A percentile compares a stretch with the other conserved stretches of the same genome.
phyloP scores from a whole-genome alignment of 2,888 invertebrate species.

The Machimus atricapillus region DNA sequence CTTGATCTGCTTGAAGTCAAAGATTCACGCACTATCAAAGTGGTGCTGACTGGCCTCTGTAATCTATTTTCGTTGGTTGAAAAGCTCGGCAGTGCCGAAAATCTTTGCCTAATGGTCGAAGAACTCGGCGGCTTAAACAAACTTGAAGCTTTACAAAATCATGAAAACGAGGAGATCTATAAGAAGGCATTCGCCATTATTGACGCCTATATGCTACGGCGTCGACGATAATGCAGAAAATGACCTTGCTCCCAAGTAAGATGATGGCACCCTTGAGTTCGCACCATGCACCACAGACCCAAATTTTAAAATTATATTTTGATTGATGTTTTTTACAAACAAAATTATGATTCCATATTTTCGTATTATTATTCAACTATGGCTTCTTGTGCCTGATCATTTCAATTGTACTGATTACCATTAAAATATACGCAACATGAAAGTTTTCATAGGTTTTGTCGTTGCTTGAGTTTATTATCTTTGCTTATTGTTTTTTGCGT shows the following conservation, averaged over 20 bases:
- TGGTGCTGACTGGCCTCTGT: slow-evolving; percentile 79
- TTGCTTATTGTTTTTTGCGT: not conserved
- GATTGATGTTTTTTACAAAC: not conserved
- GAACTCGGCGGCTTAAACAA: slow-evolving; percentile 90
- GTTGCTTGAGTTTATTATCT: not conserved
- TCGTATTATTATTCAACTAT: not conserved
- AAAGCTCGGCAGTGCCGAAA: slow-evolving; percentile 77
- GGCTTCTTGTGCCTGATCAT: not conserved
- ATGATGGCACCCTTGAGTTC: slow-evolving; percentile 57
- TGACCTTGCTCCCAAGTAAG: slow-evolving; percentile 57
- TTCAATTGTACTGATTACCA: not conserved
- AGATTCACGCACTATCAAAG: slow-evolving; percentile 80
- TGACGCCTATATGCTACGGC: slow-evolving; percentile 78
- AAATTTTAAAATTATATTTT: slow-evolving; percentile 51
- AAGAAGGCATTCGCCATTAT: slow-evolving; percentile 79
- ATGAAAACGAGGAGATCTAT: slow-evolving; percentile 87
- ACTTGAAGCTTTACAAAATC: slow-evolving; percentile 86
- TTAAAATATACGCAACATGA: not conserved
- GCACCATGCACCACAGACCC: slow-evolving; percentile 52
- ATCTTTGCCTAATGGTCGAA: slow-evolving; percentile 82
- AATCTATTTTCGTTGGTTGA: slow-evolving; percentile 80
- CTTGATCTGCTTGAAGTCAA: slow-evolving; percentile 78
- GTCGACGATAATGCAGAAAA: slow-evolving; percentile 53
- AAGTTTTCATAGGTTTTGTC: not conserved
- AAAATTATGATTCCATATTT: not conserved